Evolutionary conservation across 2,888 invertebrate species (phyloP), one percentile per base, ranked within the genome.

Genomic region (Agonopterix subpropinquella): DNA sequence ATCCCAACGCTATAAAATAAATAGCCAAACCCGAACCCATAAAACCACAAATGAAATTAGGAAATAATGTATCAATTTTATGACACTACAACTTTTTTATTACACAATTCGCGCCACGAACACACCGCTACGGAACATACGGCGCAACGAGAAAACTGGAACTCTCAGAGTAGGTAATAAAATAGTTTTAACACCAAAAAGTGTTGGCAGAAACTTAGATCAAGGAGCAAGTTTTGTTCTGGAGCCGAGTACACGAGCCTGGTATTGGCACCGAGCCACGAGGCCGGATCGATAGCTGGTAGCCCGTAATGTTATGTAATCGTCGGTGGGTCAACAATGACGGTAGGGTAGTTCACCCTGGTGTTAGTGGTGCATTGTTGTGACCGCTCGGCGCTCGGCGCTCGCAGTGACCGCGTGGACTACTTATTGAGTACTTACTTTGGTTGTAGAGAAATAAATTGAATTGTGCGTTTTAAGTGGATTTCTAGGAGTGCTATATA

Each of bases 221-320:
- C 61, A 64, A 58, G 60, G 62, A 59, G 43, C 65, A 67, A 70
- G 69, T 71, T 66, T 59, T 53, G 59, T 76, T 75, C 69, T 69
- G 70, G 70, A 71, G 68, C 64, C 67, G 67, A 59, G 58, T 63
- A 59, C 60, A 57, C 57, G 66, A 73, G 72, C 74, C 80, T 76
- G 70, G 72, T 74, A 77, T 77, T 87, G 87, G 87, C 87, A 75
- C 65, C 54, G 73, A 73, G 85, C 86, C 86, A 85, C 76, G 67
- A 68, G 71, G 66, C 59, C 60, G 62, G 84, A 80, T 85, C 86
- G 82, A 86, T 86, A 80, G 28, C 28, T 66, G 57, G 53, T 49
- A 67, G 64, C 62, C 64, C 63, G 70, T 28, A 28, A 28, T 61
- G 68, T 85, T 83, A 82, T 74, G 77, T 82, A 85, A 85, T 58